These are phyloP conservation scores for Agonopterix heracliana DNA, from an alignment of 2,888 invertebrate species.

Conservation along the genomic window DNA sequence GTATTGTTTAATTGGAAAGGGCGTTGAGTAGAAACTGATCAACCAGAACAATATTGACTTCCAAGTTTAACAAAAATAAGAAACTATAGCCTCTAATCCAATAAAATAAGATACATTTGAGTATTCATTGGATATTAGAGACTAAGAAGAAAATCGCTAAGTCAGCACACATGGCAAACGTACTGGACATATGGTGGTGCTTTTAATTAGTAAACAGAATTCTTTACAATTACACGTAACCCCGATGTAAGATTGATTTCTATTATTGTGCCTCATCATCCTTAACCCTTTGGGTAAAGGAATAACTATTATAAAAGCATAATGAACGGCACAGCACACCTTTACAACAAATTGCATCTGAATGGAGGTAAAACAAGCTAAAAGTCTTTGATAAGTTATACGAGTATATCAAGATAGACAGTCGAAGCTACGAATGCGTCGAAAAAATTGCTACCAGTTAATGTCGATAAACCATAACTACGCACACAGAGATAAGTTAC, in stretches of 20 bases:
- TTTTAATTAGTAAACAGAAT: conserved; percentile 27
- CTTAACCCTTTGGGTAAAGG: background rate
- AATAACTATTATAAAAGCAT: background rate
- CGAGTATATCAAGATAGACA: too few relatives aligned
- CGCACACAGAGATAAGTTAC: too few relatives aligned
- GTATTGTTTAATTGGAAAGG: conserved; percentile 55
- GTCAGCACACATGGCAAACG: conserved; percentile 44
- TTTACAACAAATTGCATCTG: too few relatives aligned
- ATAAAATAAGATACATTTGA: too few relatives aligned
- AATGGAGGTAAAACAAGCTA: too few relatives aligned
- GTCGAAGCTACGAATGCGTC: too few relatives aligned
- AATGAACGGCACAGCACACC: too few relatives aligned
- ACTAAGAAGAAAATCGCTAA: conserved; percentile 25
- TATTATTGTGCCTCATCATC: conserved; percentile 1
- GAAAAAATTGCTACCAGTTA: too few relatives aligned
- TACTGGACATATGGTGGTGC: conserved; percentile 32
- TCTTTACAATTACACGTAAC: conserved; percentile 1
- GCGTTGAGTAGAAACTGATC: conserved; percentile 41
- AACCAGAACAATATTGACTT: conserved; percentile 23
- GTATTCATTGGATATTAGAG: background rate
- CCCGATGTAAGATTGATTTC: conserved; percentile 1
- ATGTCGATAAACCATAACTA: too few relatives aligned
- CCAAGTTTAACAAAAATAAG: conserved; percentile 26
- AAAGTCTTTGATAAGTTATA: too few relatives aligned
- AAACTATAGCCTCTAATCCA: too few relatives aligned